Evolutionary conservation across 1,140 invertebrate species (phyloP).

Genomic region (Lanistes nyassanus): DNA sequence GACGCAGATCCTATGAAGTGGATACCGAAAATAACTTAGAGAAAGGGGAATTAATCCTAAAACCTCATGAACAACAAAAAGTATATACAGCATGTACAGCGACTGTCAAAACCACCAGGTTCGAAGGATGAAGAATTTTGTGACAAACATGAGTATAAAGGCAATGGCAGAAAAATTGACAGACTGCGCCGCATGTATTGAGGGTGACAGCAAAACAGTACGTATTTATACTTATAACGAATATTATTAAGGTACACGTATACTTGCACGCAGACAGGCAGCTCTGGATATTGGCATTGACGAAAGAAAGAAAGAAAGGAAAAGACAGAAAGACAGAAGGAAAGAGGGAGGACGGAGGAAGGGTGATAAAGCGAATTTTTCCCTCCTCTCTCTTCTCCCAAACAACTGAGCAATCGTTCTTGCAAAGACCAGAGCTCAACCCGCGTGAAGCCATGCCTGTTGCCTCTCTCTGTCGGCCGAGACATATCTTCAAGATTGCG

Average conservation of each 20-base stretch:
- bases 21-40: too few species aligned
- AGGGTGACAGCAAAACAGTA: too few species aligned
- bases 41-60: too few species aligned
- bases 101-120: too few species aligned
- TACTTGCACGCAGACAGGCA: background rate
- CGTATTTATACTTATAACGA: too few species aligned
- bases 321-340: conserved; percentile 1
- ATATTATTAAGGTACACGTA: background rate
- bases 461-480: background rate
- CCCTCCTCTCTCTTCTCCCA: background rate
- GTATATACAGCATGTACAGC: too few species aligned
- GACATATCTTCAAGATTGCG: background rate
- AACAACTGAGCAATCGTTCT: background rate
- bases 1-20: too few species aligned
- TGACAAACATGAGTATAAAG: background rate
- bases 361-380: background rate
- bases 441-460: background rate
- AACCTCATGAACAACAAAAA: too few species aligned
- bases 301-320: background rate
- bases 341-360: background rate
- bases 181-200: background rate
- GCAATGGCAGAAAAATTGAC: background rate
- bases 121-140: background rate
- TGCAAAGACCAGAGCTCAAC: background rate
- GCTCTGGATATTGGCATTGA: background rate